These are phyloP conservation scores for Drosophila macrospina DNA, from an alignment of 2,888 invertebrate species.

Conservation along the genomic window DNA sequence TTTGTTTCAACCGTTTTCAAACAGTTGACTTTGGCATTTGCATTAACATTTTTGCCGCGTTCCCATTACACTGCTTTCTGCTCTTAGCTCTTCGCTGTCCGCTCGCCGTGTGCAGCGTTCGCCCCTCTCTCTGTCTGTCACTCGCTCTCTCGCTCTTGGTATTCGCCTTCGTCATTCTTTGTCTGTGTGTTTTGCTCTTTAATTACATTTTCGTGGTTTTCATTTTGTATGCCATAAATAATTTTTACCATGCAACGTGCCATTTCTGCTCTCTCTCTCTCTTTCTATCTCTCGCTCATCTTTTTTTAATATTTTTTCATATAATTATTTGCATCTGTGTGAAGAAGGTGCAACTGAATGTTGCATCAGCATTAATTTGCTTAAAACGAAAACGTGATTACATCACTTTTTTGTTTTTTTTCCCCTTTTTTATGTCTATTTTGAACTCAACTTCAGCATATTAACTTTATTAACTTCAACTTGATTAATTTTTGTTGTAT, in stretches of 20 bases:
- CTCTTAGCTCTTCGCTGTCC: background rate
- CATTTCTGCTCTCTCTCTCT: constrained; percentile 8
- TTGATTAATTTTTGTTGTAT: constrained; percentile 14
- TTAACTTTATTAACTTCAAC: constrained; percentile 31
- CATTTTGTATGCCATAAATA: constrained; percentile 74
- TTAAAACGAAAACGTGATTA: constrained; percentile 46
- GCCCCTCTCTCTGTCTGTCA: too few relatives aligned
- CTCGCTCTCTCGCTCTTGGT: too few relatives aligned
- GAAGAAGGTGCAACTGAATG: constrained; percentile 31
- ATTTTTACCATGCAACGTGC: constrained; percentile 60
- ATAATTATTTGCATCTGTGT: constrained; percentile 43
- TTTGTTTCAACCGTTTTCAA: constrained; percentile 36
- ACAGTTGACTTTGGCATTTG: constrained; percentile 73
- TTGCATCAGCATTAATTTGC: constrained; percentile 75
- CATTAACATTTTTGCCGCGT: constrained; percentile 51
- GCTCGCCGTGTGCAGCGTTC: background rate
- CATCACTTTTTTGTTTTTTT: constrained; percentile 30
- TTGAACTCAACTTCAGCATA: constrained; percentile 35
- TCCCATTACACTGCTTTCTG: constrained; percentile 14
- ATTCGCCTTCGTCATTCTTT: constrained; percentile 6
- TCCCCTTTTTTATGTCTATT: too few relatives aligned
- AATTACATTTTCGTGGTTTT: constrained; percentile 81
- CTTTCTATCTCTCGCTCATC: background rate
- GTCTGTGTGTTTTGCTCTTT: constrained; percentile 64
- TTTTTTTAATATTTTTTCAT: constrained; percentile 9